Percentiles rank a stretch among this genome's conserved stretches.
phyloP scores from a whole-genome alignment of 2,113 vertebrate genomes.

The Pterophyllum scalare region DNA sequence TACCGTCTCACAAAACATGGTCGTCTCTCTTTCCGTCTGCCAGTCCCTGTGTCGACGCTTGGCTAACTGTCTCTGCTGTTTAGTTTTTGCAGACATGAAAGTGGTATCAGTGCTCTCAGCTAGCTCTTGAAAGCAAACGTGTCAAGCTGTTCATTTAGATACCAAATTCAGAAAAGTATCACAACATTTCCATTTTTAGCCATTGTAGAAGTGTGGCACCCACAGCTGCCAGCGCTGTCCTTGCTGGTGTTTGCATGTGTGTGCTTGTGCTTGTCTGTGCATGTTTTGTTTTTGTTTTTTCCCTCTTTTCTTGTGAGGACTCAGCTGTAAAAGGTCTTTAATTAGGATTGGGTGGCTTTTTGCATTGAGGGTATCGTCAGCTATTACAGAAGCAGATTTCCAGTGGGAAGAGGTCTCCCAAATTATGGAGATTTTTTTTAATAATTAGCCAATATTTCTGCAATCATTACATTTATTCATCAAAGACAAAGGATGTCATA shows the following conservation, averaged over 20 bases:
- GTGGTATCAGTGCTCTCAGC: not conserved
- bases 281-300: not conserved
- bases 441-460: conserved; percentile 18
- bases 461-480: conserved; percentile 37
- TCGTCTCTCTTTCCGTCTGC: not conserved
- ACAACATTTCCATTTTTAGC: not conserved
- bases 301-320: conserved; percentile 39
- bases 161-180: not conserved
- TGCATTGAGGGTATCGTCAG: conserved; percentile 53
- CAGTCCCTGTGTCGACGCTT: not conserved
- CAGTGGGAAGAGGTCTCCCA: conserved; percentile 42
- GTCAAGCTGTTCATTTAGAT: not conserved
- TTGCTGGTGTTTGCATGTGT: not conserved
- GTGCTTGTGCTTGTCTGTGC: not conserved
- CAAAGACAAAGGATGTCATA: conserved; percentile 15
- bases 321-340: conserved; percentile 69
- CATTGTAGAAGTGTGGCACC: not conserved
- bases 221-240: not conserved
- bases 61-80: not conserved
- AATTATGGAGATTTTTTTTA: conserved; percentile 27
- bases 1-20: not conserved
- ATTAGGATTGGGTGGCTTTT: conserved; percentile 67
- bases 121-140: not conserved
- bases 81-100: not conserved
- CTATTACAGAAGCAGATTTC: conserved; percentile 42